Conservation (phyloP, 2,888 invertebrate species). For the Gryllus longicercus region DNA sequence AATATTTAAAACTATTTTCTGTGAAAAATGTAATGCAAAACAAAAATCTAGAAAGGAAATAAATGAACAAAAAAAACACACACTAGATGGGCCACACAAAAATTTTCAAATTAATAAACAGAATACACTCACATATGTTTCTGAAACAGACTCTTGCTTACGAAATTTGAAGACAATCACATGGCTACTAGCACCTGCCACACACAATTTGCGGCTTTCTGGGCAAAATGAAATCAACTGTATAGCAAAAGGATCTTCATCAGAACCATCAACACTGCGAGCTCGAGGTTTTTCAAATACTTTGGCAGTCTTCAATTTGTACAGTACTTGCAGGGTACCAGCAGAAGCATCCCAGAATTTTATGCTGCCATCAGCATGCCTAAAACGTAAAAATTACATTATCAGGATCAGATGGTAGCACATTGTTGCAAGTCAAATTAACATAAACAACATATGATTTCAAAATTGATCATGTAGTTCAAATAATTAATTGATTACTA, state of each 20-base stretch:
- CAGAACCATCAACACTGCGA: conserved; percentile 59
- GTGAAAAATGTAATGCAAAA: not conserved
- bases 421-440: too few species aligned
- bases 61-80: conserved; percentile 23
- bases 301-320: conserved; percentile 96
- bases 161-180: conserved; percentile 94
- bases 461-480: too few species aligned
- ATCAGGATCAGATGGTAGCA: too few species aligned
- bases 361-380: conserved; percentile 96
- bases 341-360: conserved; percentile 99
- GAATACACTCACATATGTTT: conserved; percentile 63
- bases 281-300: conserved; percentile 72
- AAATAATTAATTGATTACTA: too few species aligned
- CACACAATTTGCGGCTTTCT: conserved; percentile 83
- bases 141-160: conserved; percentile 80
- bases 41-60: not conserved
- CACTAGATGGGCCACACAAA: not conserved
- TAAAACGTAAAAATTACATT: conserved; percentile 48
- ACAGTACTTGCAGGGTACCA: conserved; percentile 91
- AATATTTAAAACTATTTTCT: not conserved
- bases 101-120: not conserved
- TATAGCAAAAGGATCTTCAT: conserved; percentile 87
- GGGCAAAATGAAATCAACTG: conserved; percentile 88
- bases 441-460: too few species aligned
- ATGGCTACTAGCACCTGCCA: conserved; percentile 90